These are phyloP conservation scores for Tachina grossa DNA, from an alignment of 2,888 invertebrate species.

Conservation along the genomic window DNA sequence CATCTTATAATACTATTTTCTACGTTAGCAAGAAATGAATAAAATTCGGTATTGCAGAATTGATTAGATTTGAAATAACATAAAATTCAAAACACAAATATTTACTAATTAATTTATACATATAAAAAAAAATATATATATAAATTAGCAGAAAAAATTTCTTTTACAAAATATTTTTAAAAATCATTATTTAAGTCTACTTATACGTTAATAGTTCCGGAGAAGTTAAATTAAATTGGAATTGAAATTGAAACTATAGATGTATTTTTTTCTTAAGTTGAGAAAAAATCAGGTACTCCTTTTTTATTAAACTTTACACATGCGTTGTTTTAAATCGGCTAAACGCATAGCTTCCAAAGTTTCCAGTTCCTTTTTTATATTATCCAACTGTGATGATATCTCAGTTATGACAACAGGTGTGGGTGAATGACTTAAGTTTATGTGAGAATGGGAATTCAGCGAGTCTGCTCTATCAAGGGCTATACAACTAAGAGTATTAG, in stretches of 20 bases:
- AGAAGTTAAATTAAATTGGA: neutral
- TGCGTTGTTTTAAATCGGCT: conserved; percentile 66
- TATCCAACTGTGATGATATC: conserved; percentile 51
- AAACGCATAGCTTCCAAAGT: conserved; percentile 67
- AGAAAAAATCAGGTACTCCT: neutral
- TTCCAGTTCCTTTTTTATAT: conserved; percentile 62
- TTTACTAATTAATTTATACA: neutral
- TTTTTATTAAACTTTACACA: conserved; percentile 42
- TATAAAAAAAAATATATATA: neutral
- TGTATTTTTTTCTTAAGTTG: neutral
- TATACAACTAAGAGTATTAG: neutral
- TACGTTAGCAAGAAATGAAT: too few relatives aligned
- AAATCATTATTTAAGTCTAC: neutral
- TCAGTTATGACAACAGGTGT: conserved; percentile 39
- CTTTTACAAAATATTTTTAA: neutral
- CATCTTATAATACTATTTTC: too few relatives aligned
- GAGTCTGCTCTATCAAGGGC: neutral
- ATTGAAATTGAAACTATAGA: neutral
- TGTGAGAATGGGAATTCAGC: neutral
- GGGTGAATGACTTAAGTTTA: conserved; percentile 12
- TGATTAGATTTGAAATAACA: neutral
- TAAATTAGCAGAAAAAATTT: too few relatives aligned
- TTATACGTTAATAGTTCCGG: neutral
- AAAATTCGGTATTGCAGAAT: neutral
- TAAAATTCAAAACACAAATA: neutral